These are phyloP conservation scores for Vanessa atalanta DNA, from an alignment of 1,140 invertebrate species.

Conservation along the genomic window DNA sequence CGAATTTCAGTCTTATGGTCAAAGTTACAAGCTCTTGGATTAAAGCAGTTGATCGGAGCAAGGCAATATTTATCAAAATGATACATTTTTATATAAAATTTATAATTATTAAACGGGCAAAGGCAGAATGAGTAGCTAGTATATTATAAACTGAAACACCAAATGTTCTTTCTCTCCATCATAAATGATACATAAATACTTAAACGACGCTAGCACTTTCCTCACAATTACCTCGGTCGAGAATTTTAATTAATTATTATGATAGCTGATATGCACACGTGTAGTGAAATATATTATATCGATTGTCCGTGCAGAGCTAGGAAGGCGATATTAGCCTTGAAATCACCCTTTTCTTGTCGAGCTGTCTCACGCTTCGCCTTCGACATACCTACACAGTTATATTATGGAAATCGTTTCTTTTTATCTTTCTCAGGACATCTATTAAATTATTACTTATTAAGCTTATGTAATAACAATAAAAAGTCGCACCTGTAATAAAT, in stretches of 20 bases:
- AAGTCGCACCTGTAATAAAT: too few species aligned
- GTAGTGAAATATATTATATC: constrained; percentile 9
- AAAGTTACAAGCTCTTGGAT: too few species aligned
- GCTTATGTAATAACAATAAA: too few species aligned
- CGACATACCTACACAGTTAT: neutral
- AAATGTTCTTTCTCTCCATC: neutral
- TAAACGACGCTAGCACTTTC: neutral
- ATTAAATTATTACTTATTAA: too few species aligned
- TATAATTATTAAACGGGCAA: too few species aligned
- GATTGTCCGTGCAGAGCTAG: constrained; percentile 5
- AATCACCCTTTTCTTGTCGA: constrained; percentile 18
- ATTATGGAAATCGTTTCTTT: neutral
- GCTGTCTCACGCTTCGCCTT: neutral
- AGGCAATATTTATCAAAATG: too few species aligned
- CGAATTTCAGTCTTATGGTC: too few species aligned
- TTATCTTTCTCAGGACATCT: too few species aligned
- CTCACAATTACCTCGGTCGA: neutral
- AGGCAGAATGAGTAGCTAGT: too few species aligned
- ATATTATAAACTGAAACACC: neutral
- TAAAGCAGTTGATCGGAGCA: too few species aligned
- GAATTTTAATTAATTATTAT: constrained; percentile 6
- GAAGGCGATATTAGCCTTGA: constrained; percentile 19
- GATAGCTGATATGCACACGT: constrained; percentile 10
- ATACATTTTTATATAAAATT: too few species aligned
- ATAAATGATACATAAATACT: neutral